phyloP scores from a whole-genome alignment of 2,888 invertebrate species.

The Limulus polyphemus region DNA sequence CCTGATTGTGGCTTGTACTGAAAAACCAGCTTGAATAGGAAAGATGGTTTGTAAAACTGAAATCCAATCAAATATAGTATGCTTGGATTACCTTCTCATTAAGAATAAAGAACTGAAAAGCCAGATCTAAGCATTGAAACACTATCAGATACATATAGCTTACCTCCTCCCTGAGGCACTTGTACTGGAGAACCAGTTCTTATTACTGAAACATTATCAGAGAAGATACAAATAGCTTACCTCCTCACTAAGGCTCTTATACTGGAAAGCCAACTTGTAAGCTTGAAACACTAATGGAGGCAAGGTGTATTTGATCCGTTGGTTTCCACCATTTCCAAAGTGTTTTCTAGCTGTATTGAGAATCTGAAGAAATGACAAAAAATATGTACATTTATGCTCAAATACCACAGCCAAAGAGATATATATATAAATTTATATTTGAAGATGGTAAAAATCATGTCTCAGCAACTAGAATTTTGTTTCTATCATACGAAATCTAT shows the following conservation, averaged over 20 bases:
- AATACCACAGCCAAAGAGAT: too few relatives aligned
- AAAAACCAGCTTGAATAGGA: too few relatives aligned
- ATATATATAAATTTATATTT: too few relatives aligned
- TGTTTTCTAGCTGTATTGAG: conserved; percentile 76
- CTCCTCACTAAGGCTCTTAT: conserved; percentile 59
- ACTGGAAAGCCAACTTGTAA: conserved; percentile 72
- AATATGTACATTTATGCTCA: too few relatives aligned
- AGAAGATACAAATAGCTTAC: conserved; percentile 36
- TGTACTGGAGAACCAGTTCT: not conserved
- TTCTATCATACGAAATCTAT: too few relatives aligned
- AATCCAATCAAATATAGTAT: too few relatives aligned
- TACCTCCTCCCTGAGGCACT: conserved; percentile 2
- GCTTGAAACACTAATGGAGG: conserved; percentile 92
- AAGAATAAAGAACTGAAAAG: conserved; percentile 64
- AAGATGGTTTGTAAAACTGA: too few relatives aligned
- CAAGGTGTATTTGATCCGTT: conserved; percentile 74
- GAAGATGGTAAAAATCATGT: too few relatives aligned
- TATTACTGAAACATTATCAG: not conserved
- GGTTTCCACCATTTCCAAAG: conserved; percentile 77
- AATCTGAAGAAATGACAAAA: conserved; percentile 56
- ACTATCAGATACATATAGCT: conserved; percentile 60
- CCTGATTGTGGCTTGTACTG: too few relatives aligned
- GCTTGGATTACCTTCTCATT: conserved; percentile 50
- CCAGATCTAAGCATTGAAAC: conserved; percentile 81
- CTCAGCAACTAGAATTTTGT: too few relatives aligned